These are phyloP conservation scores for Trichonephila clavipes DNA, from an alignment of 1,140 invertebrate genomes.

Conservation along the genomic window DNA sequence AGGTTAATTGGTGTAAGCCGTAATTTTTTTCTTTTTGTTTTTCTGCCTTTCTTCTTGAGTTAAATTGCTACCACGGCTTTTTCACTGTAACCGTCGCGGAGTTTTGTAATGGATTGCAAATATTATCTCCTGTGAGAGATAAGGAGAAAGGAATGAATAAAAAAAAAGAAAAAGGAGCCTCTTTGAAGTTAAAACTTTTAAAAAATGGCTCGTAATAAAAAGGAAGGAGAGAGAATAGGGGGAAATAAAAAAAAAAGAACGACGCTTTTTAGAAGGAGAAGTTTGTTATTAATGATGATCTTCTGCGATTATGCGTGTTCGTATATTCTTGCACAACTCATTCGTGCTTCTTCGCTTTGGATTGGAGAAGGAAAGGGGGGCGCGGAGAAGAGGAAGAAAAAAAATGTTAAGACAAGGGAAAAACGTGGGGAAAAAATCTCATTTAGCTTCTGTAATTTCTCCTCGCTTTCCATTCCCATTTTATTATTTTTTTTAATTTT, in stretches of 20 bases:
- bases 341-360: slow-evolving; percentile 4
- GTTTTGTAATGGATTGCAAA: slow-evolving; percentile 65
- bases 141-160: slow-evolving; percentile 7
- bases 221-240: background rate
- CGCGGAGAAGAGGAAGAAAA: background rate
- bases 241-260: background rate
- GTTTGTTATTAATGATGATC: slow-evolving; percentile 72
- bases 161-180: background rate
- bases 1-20: slow-evolving; percentile 72
- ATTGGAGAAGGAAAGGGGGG: background rate
- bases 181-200: background rate
- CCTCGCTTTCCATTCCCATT: slow-evolving; percentile 27
- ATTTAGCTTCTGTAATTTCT: slow-evolving; percentile 66
- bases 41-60: background rate
- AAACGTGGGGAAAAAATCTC: slow-evolving; percentile 36
- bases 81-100: slow-evolving; percentile 58
- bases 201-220: slow-evolving; percentile 11
- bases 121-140: slow-evolving; percentile 48
- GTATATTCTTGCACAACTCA: slow-evolving; percentile 37
- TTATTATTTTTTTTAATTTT: slow-evolving; percentile 19
- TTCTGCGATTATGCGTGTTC: slow-evolving; percentile 54
- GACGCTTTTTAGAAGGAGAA: background rate
- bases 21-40: background rate
- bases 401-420: slow-evolving; percentile 1
- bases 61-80: slow-evolving; percentile 49